phyloP scores from a whole-genome alignment of 2,113 vertebrate genomes.

The Engystomops pustulosus region DNA sequence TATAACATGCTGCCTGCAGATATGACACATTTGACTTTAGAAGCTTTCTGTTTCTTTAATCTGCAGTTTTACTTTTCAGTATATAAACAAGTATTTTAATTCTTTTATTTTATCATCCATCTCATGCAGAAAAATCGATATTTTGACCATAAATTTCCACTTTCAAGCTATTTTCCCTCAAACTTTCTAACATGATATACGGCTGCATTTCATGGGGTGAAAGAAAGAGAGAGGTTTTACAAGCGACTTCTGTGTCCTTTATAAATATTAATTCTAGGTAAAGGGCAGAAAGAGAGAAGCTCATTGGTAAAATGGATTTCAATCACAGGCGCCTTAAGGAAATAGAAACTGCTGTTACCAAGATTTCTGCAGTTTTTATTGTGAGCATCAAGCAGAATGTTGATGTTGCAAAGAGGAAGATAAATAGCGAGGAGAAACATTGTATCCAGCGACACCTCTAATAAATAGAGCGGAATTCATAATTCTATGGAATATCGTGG shows the following conservation, averaged over 20 bases:
- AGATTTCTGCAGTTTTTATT: conserved; percentile 39
- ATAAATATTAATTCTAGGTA: conserved; percentile 59
- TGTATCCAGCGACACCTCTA: conserved; percentile 40
- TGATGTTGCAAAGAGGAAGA: conserved; percentile 49
- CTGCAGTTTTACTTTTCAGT: background rate
- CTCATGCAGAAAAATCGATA: conserved; percentile 13
- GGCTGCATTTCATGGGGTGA: background rate
- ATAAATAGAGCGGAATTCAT: background rate
- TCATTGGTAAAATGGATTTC: conserved; percentile 51
- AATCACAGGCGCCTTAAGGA: conserved; percentile 51
- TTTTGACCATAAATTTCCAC: background rate
- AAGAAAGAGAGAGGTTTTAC: conserved; percentile 46
- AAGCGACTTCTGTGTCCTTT: conserved; percentile 48
- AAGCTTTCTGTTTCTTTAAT: too few relatives aligned
- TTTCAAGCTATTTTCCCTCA: background rate
- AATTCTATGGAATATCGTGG: background rate
- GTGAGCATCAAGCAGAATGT: conserved; percentile 15
- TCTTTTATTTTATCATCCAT: background rate
- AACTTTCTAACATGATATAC: background rate
- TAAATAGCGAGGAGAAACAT: background rate
- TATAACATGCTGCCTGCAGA: too few relatives aligned
- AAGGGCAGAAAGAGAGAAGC: conserved; percentile 52
- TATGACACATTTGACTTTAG: too few relatives aligned
- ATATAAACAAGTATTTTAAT: background rate
- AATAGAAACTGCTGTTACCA: conserved; percentile 27